Percentiles rank a stretch among this genome's conserved stretches.
Evolutionary conservation across 1,140 invertebrate species (phyloP).

Genomic region (Drosophila orena): DNA sequence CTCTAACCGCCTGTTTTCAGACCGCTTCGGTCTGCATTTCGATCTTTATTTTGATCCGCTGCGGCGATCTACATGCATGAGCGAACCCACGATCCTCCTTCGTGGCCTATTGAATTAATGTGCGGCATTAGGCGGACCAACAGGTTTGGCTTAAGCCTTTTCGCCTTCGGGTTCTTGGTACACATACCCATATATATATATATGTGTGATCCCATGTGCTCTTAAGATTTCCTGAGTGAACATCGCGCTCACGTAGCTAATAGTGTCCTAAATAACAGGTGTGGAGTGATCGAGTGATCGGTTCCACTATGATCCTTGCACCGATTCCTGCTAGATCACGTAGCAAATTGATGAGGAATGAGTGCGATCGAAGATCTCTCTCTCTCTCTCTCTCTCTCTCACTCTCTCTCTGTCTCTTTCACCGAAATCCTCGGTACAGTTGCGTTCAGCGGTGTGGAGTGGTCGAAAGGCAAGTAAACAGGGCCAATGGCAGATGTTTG

Average conservation of each 20-base stretch:
- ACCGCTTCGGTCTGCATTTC: neutral
- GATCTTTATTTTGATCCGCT: constrained; percentile 54
- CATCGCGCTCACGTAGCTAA: constrained; percentile 55
- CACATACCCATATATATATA: neutral
- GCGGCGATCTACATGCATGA: constrained; percentile 64
- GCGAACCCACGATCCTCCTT: constrained; percentile 23
- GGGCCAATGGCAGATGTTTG: constrained; percentile 67
- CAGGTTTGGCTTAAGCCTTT: constrained; percentile 54
- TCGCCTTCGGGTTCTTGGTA: neutral
- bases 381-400: neutral
- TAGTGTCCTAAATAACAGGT: constrained; percentile 77
- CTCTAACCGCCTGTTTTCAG: neutral
- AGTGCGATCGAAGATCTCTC: constrained; percentile 3
- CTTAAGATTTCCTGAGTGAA: constrained; percentile 18
- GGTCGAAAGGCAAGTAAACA: constrained; percentile 36
- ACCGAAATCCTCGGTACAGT: constrained; percentile 22
- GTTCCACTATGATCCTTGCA: constrained; percentile 53
- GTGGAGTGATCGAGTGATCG: constrained; percentile 73
- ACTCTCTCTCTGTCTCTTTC: neutral
- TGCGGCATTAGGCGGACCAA: constrained; percentile 64
- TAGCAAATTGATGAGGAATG: constrained; percentile 64
- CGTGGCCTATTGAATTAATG: constrained; percentile 72
- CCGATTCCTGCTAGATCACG: constrained; percentile 51
- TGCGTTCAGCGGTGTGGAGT: constrained; percentile 4
- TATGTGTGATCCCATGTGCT: neutral